Conservation (phyloP, 2,113 vertebrate genomes). For the Oriolus oriolus region DNA sequence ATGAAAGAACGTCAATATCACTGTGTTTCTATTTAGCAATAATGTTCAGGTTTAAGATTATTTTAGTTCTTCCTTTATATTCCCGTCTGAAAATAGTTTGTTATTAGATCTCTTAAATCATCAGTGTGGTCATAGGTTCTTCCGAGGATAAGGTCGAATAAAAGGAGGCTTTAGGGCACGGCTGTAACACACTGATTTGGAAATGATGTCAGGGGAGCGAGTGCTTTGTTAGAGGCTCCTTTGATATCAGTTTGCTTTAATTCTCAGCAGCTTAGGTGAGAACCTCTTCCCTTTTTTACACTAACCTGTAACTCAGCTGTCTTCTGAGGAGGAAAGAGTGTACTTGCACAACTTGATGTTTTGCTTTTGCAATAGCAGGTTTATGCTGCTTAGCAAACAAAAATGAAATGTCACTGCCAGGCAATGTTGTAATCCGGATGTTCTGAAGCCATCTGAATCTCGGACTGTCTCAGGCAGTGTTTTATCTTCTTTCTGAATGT, state of each 20-base stretch:
- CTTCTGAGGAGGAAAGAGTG: background rate
- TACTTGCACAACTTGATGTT: background rate
- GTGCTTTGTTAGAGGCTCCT: background rate
- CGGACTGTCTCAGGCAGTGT: background rate
- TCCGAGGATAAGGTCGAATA: background rate
- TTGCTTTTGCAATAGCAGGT: background rate
- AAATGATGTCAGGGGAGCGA: background rate
- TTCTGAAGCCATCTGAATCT: background rate
- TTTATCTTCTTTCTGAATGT: background rate
- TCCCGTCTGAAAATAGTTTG: background rate
- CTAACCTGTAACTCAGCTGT: background rate
- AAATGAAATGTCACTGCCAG: background rate
- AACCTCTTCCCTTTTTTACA: background rate
- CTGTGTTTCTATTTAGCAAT: background rate
- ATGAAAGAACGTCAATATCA: background rate
- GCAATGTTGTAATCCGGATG: background rate
- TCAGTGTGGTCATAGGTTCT: background rate
- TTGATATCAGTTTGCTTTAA: background rate
- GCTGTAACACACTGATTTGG: background rate
- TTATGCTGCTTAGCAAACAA: background rate
- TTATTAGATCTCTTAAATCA: background rate
- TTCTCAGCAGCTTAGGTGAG: background rate
- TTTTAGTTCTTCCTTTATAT: conserved; percentile 18
- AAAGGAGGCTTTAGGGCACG: background rate
- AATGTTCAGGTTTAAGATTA: background rate